Percentiles rank a stretch among this genome's conserved stretches.
These are phyloP conservation scores for Mesocricetus auratus DNA, from an alignment of 2,113 vertebrate genomes.

Conservation along the genomic window DNA sequence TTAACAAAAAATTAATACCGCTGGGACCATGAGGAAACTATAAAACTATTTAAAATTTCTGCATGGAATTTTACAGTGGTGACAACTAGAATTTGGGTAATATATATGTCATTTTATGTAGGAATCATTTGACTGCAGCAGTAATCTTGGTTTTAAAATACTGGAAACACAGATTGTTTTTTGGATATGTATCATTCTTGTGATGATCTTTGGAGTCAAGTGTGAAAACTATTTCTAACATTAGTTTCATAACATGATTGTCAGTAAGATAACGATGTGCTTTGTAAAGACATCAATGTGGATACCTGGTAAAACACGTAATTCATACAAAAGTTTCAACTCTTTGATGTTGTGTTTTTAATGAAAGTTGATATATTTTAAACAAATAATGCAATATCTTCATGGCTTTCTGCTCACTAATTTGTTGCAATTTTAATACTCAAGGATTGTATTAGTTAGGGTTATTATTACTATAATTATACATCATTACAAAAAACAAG, in stretches of 20 bases:
- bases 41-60: background rate
- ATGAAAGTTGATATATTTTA: background rate
- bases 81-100: background rate
- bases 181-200: background rate
- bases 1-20: background rate
- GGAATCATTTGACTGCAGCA: background rate
- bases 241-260: background rate
- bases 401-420: background rate
- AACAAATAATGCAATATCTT: background rate
- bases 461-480: background rate
- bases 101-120: background rate
- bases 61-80: background rate
- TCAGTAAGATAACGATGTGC: background rate
- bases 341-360: background rate
- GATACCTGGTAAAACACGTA: background rate
- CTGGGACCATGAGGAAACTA: background rate
- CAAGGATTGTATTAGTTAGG: background rate
- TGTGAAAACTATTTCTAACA: background rate
- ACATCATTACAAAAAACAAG: background rate
- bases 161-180: background rate
- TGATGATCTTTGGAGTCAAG: background rate
- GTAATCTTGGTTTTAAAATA: background rate
- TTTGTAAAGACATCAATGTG: background rate
- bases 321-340: background rate
- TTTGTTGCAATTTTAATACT: background rate